Evolutionary conservation across 2,797 vertebrate genomes (phyloP).

Genomic region (Lemur catta): DNA sequence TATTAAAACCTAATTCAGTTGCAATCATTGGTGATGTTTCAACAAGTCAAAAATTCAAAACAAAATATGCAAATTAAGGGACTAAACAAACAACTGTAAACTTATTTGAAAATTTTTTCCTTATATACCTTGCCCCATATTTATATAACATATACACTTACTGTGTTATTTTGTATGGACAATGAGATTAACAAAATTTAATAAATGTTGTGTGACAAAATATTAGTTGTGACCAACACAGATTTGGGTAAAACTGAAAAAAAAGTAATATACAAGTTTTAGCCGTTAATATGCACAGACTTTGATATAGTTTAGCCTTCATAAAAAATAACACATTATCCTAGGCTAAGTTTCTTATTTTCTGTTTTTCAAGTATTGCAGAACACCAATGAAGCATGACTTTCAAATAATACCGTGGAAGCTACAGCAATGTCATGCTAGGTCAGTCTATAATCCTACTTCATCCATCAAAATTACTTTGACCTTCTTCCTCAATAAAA

Average conservation of each 20-base stretch:
- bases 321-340: not conserved
- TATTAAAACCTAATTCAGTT: not conserved
- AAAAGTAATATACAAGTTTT: not conserved
- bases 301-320: not conserved
- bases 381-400: not conserved
- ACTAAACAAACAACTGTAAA: not conserved
- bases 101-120: not conserved
- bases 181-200: not conserved
- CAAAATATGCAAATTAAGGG: not conserved
- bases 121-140: not conserved
- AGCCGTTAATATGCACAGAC: not conserved
- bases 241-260: not conserved
- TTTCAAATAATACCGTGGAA: not conserved
- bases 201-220: not conserved
- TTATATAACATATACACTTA: not conserved
- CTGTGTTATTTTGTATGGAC: not conserved
- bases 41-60: not conserved
- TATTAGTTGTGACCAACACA: not conserved
- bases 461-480: not conserved
- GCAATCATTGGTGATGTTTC: not conserved
- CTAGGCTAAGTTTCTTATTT: not conserved
- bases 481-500: not conserved
- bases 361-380: not conserved
- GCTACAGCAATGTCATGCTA: not conserved
- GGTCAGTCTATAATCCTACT: not conserved